These are phyloP conservation scores for Struthio camelus DNA, from an alignment of 2,113 vertebrate genomes.

Conservation along the genomic window DNA sequence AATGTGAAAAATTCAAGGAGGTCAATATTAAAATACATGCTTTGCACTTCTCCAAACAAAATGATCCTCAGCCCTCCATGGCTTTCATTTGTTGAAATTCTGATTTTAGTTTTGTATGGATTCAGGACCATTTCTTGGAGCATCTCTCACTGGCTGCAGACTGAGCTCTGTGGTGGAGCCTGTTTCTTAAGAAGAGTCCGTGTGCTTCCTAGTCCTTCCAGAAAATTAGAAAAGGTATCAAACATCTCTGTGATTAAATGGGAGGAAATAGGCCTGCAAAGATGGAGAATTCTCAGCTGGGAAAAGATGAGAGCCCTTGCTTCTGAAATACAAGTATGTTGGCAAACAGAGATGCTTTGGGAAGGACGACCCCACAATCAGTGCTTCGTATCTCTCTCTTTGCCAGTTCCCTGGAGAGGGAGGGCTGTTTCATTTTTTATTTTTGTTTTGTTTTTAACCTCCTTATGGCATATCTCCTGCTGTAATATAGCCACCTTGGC, in stretches of 20 bases:
- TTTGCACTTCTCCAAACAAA: slow-evolving; percentile 35
- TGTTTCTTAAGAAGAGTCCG: not conserved
- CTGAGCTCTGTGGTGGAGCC: not conserved
- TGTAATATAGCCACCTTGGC: not conserved
- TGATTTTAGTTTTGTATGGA: not conserved
- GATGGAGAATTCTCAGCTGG: not conserved
- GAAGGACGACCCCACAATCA: not conserved
- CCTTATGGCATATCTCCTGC: not conserved
- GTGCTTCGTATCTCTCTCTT: not conserved
- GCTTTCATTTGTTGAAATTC: not conserved
- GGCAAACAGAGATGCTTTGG: slow-evolving; percentile 8
- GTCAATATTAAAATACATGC: slow-evolving; percentile 57
- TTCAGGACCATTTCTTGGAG: not conserved
- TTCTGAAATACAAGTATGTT: not conserved
- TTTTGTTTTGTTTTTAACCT: not conserved
- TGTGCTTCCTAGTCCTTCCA: not conserved
- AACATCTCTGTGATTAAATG: not conserved
- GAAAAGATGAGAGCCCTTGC: slow-evolving; percentile 19
- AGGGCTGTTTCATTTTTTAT: not conserved
- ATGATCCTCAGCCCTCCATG: not conserved
- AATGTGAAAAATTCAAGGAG: slow-evolving; percentile 50
- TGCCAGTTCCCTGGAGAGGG: not conserved
- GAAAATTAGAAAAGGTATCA: not conserved
- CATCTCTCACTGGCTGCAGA: not conserved
- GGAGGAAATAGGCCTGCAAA: not conserved